Conservation (phyloP, 2,797 vertebrate genomes). For the Lithobates pipiens region DNA sequence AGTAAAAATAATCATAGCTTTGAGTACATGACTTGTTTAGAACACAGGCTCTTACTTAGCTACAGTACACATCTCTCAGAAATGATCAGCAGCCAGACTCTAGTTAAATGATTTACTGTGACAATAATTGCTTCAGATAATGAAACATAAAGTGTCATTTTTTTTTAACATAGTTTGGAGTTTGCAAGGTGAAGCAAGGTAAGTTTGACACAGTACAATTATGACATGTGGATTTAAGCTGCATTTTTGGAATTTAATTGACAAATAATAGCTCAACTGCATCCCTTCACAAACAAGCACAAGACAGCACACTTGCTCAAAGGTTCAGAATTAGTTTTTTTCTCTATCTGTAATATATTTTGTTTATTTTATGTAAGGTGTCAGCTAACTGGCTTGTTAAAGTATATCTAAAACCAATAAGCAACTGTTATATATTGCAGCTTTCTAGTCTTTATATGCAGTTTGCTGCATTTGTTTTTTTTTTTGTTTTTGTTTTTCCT, state of each 20-base stretch:
- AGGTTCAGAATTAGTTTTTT: too few relatives aligned
- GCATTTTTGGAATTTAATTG: not conserved
- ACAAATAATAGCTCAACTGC: conserved; percentile 1
- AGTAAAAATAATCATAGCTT: conserved; percentile 61
- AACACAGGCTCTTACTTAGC: conserved; percentile 51
- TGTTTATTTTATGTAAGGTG: too few relatives aligned
- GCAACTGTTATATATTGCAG: too few relatives aligned
- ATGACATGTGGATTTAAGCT: not conserved
- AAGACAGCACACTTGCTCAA: not conserved
- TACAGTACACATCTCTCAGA: conserved; percentile 48
- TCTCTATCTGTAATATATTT: too few relatives aligned
- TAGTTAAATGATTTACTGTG: conserved; percentile 65
- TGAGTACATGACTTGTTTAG: conserved; percentile 31
- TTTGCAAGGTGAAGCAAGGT: conserved; percentile 36
- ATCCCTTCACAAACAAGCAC: not conserved
- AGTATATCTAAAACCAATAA: too few relatives aligned
- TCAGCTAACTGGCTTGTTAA: too few relatives aligned
- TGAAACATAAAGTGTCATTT: conserved; percentile 16
- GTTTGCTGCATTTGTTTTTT: too few relatives aligned
- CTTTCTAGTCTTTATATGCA: too few relatives aligned
- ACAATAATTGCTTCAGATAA: conserved; percentile 63
- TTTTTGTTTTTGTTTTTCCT: too few relatives aligned
- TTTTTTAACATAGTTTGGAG: conserved; percentile 9
- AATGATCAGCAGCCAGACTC: conserved; percentile 20
- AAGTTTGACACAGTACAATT: conserved; percentile 1